These are phyloP conservation scores for Dasyornis broadbenti DNA, from an alignment of 2,113 vertebrate genomes.

Conservation along the genomic window DNA sequence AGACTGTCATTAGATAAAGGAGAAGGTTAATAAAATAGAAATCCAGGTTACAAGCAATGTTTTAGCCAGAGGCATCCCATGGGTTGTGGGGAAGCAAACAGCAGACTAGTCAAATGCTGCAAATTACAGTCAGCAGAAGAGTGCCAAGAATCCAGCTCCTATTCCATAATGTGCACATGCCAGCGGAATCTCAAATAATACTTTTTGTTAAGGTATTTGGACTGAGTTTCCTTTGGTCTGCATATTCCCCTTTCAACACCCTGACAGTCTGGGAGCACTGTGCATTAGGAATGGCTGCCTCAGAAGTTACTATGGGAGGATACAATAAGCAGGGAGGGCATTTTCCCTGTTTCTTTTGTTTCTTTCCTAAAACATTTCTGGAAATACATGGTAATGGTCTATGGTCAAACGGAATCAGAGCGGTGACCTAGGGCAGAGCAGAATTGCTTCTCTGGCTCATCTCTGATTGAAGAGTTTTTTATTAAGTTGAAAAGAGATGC, in stretches of 20 bases:
- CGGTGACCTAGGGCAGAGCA: not conserved
- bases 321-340: not conserved
- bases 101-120: slow-evolving; percentile 11
- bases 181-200: not conserved
- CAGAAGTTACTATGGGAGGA: not conserved
- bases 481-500: not conserved
- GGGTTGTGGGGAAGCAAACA: slow-evolving; percentile 3
- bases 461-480: not conserved
- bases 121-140: not conserved
- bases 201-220: not conserved
- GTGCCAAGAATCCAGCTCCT: not conserved
- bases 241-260: not conserved
- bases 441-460: not conserved
- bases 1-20: slow-evolving; percentile 65
- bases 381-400: not conserved
- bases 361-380: not conserved
- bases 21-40: slow-evolving; percentile 67
- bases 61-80: slow-evolving; percentile 43
- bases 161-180: not conserved
- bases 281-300: not conserved
- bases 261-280: not conserved
- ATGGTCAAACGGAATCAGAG: not conserved
- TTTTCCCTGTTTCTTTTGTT: not conserved
- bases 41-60: slow-evolving; percentile 38
- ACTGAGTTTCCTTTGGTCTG: not conserved